phyloP scores from a whole-genome alignment of 2,797 vertebrate species.

The Sebastes wilsoni region DNA sequence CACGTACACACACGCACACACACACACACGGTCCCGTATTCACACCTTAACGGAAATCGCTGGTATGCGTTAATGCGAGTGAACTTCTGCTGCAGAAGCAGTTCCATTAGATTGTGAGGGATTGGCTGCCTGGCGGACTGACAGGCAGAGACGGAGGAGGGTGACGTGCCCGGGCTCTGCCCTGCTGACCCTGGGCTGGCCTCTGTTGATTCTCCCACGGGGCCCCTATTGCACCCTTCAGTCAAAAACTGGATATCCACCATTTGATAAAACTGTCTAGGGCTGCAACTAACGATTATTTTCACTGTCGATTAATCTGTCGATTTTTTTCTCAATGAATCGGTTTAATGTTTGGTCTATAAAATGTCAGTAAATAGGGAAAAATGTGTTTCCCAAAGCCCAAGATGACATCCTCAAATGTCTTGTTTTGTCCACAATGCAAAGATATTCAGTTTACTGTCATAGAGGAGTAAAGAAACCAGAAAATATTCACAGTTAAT shows the following conservation, averaged over 20 bases:
- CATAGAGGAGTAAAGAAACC: too few relatives aligned
- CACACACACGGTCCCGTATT: slow-evolving; percentile 6
- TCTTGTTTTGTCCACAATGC: too few relatives aligned
- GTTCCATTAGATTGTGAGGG: slow-evolving; percentile 14
- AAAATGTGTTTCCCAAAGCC: too few relatives aligned
- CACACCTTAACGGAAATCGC: slow-evolving; percentile 21
- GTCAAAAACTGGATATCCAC: slow-evolving; percentile 5
- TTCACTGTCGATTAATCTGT: too few relatives aligned
- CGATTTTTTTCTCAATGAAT: too few relatives aligned
- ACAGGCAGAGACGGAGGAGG: slow-evolving; percentile 51
- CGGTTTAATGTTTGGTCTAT: too few relatives aligned
- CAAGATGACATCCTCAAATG: too few relatives aligned
- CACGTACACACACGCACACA: background rate
- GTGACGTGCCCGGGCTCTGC: slow-evolving; percentile 36
- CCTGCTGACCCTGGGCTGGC: slow-evolving; percentile 33
- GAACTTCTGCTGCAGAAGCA: slow-evolving; percentile 9
- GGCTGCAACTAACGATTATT: too few relatives aligned
- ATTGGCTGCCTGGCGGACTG: slow-evolving; percentile 7
- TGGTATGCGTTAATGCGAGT: slow-evolving; percentile 23
- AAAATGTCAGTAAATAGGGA: too few relatives aligned
- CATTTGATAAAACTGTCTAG: background rate
- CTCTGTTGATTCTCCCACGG: slow-evolving; percentile 66
- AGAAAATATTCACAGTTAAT: too few relatives aligned
- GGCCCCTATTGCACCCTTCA: slow-evolving; percentile 3
- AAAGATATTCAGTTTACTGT: too few relatives aligned